Base-by-base conservation (phyloP, 2,888 invertebrate species). In the Sarcophaga variegata region DNA sequence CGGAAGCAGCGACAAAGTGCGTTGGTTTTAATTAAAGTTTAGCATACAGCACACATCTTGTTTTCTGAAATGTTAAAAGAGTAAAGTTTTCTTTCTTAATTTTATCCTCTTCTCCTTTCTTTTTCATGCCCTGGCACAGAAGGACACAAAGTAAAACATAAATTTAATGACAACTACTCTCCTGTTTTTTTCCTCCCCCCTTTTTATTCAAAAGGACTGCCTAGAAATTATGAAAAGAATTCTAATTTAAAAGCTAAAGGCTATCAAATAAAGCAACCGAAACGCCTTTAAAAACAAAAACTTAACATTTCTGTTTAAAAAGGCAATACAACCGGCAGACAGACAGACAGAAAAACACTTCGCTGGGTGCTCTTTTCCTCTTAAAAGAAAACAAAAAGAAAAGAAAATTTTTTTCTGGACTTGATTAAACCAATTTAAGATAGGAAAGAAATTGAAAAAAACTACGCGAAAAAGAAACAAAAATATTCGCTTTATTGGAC, bases 1-100 rank as follows among this genome's bases (percentile, higher is more conserved):
- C 84, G 25, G 14, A 5, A 71, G 84, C 76, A 76, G 37, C 25
- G 22, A 71, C 75, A 80, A 80, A 76, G 80, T 79, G 80, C 60
- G 71, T 72, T 76, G 60, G 60, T 81, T 83, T 83, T 83, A 83
- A 83, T 83, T 83, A 83, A 83, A 83, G 74, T 83, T 83, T 64
- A 64, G 47, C 60, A 64, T 2, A 66, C 37, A 17, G 54, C 54
- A 1, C 22, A 22, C 22, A 54, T 64, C 37, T 37, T 37, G 37
- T 37, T 8, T 59, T 20, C 49, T 70, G 70, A 75, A 84, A 80
- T 45, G 49, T 20, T 81, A 71, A 60, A 37, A 37, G 37, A 60
- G 76, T 79, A 75, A 70, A 66, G 27, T 67, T 27, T 11, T 75
- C 49, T n/a, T 64, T 67, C 20, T 64, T 2, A 80, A 22, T 54